phyloP scores from a whole-genome alignment of 2,797 vertebrate species.

The Forpus xanthops region DNA sequence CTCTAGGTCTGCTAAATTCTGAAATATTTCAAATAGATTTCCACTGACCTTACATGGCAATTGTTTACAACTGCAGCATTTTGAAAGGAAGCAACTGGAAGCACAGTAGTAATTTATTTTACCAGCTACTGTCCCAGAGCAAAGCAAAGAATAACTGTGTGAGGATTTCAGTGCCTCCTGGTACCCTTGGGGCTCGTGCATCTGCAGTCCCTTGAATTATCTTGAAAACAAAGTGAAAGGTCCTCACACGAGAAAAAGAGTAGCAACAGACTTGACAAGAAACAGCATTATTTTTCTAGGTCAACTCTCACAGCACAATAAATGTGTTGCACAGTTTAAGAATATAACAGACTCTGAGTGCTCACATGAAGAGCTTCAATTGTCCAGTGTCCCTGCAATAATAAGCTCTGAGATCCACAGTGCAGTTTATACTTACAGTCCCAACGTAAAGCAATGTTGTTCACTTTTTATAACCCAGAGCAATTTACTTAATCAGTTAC shows the following conservation, averaged over 20 bases:
- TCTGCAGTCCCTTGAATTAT: neutral
- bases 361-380: neutral
- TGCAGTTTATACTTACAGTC: neutral
- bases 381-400: neutral
- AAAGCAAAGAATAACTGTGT: neutral
- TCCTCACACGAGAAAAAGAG: neutral
- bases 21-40: neutral
- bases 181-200: neutral
- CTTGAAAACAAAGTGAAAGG: neutral
- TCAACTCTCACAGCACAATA: neutral
- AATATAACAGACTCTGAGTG: neutral
- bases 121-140: neutral
- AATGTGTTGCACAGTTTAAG: neutral
- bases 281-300: neutral
- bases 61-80: neutral
- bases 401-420: neutral
- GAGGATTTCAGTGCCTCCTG: neutral
- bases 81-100: neutral
- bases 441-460: neutral
- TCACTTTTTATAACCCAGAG: neutral
- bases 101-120: neutral
- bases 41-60: neutral
- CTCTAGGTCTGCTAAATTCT: neutral
- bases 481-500: neutral
- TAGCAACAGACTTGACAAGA: neutral